phyloP scores from a whole-genome alignment of 2,113 vertebrate species.

The Austrofundulus limnaeus region DNA sequence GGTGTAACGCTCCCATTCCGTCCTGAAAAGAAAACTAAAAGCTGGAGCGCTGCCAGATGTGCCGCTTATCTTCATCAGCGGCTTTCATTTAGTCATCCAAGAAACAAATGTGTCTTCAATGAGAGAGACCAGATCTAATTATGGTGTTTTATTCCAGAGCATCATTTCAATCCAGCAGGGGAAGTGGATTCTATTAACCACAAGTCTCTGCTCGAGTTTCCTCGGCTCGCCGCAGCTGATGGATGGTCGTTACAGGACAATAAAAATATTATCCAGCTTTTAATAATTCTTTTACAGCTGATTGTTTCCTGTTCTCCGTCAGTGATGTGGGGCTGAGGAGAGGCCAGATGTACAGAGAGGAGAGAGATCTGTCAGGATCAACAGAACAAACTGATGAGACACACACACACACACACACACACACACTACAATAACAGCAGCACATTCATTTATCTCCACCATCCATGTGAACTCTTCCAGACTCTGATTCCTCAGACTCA shows the following conservation, averaged over 20 bases:
- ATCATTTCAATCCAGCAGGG: background rate
- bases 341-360: background rate
- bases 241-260: constrained; percentile 1
- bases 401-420: background rate
- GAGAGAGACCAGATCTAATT: background rate
- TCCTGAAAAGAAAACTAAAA: background rate
- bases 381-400: constrained; percentile 6
- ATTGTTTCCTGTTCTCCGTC: background rate
- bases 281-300: background rate
- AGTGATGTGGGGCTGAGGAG: background rate
- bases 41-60: background rate
- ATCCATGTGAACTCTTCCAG: constrained; percentile 1
- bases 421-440: background rate
- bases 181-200: background rate
- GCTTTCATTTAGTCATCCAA: constrained; percentile 2
- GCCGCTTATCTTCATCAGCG: background rate
- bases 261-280: background rate
- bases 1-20: constrained; percentile 4
- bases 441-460: constrained; percentile 7
- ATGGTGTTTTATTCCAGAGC: constrained; percentile 3
- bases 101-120: background rate
- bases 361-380: background rate
- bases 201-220: background rate
- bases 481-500: background rate
- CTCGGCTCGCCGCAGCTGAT: background rate